phyloP scores from a whole-genome alignment of 2,888 invertebrate species.

The Caradrina clavipalpis region DNA sequence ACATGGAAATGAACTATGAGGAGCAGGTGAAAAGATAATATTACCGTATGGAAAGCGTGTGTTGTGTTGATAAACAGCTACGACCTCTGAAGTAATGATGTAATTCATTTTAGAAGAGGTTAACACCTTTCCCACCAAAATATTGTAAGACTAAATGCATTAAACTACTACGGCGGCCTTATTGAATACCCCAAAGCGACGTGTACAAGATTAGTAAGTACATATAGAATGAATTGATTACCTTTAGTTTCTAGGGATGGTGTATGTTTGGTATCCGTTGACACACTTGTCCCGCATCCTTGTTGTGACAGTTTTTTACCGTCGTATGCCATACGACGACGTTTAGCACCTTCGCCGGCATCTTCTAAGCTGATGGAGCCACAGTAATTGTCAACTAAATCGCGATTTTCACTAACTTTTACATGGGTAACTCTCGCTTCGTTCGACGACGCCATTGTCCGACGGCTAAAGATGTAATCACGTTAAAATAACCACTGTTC shows the following conservation, averaged over 20 bases:
- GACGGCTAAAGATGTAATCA: constrained; percentile 78
- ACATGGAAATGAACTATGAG: constrained; percentile 12
- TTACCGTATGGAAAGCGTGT: constrained; percentile 68
- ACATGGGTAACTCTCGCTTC: constrained; percentile 84
- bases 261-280: constrained; percentile 81
- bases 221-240: constrained; percentile 69
- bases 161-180: constrained; percentile 39
- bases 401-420: constrained; percentile 87
- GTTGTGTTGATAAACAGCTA: constrained; percentile 88
- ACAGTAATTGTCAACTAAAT: constrained; percentile 77
- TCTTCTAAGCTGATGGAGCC: constrained; percentile 79
- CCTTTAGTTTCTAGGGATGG: constrained; percentile 83
- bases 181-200: constrained; percentile 44
- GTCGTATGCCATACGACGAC: constrained; percentile 86
- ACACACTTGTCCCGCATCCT: constrained; percentile 88
- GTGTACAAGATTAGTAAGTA: constrained; percentile 54
- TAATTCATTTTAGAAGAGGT: constrained; percentile 85
- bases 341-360: constrained; percentile 85
- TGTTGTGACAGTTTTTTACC: constrained; percentile 86
- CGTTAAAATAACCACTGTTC: constrained; percentile 75
- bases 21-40: constrained; percentile 33
- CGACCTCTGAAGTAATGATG: constrained; percentile 87
- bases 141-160: constrained; percentile 54
- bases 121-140: constrained; percentile 89
- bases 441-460: constrained; percentile 90